Base-by-base conservation (phyloP, 2,797 vertebrate genomes). In the Acanthurus lineatus region DNA sequence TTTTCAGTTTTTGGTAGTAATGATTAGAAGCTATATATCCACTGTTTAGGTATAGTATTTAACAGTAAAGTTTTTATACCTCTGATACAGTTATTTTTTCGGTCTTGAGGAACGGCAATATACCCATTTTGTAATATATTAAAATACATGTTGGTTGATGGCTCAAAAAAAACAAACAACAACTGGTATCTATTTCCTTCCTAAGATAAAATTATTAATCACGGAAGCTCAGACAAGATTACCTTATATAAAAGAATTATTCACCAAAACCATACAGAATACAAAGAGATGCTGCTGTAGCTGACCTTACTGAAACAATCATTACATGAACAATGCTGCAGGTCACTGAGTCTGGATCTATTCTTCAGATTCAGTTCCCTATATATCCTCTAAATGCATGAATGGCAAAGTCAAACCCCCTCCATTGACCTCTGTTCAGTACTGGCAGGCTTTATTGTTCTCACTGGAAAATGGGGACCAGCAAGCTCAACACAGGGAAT, bases 381-480 rank as follows among this genome's bases (percentile, higher is more conserved):
- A 5, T 72, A 61, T 77, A 47, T 75, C n/a, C 28, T 52, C 49
- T 76, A 52, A 38, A 25, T 74, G 69, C 74, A 28, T 68, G 53
- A 66, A 70, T 57, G 56, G 65, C 51, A 74, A 69, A 78, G 47
- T 73, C 49, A 69, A 49, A 42, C 53, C 45, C 14, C 40, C 4
- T 79, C 53, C 44, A 53, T 5, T 81, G 69, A 84, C 71, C 77
- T 81, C 71, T 59, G 48, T 81, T 79, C 51, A 73, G 16, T 40
- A 42, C 53, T 47, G 53, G 51, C 47, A 56, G 64, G 40, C 56
- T 81, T 77, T 63, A 71, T 74, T 22, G 22, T 67, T 65, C 19
- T 70, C 54, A 45, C 9, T 69, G 40, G 32, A 71, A 35, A 35
- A 81, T 20, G 17, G 44, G 20, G 40, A 73, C 48, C 61, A 76